Evolutionary conservation across 2,888 invertebrate species (phyloP), one percentile per base, ranked within the genome.

Genomic region (Drosophila greeni): DNA sequence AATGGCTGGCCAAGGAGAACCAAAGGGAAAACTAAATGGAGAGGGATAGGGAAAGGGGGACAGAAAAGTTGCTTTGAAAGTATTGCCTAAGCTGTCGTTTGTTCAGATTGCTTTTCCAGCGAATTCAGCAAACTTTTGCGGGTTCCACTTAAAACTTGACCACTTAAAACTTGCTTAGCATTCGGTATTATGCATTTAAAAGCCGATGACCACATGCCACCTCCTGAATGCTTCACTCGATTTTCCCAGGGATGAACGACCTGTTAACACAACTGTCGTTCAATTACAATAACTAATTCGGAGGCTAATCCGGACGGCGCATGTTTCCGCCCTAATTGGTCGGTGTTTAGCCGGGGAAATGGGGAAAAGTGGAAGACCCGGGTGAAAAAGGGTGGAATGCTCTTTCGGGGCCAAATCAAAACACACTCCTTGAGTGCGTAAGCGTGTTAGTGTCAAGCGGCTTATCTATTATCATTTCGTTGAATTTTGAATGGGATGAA

Each of bases 381-480:
- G 48, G 20, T 20, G 14, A 54, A 49, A 26, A 24, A n/a, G 37
- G 37, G 37, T 18, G 16, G 18, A 39, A 29, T 60, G 61, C 61
- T 60, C 61, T 23, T 39, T 60, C 34, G 12, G 31, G 37, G 66
- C 16, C 23, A 66, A 56, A 57, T 66, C 57, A 51, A 66, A 66
- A 43, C 66, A 64, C 34, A 55, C 40, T 54, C 47, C 37, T 56
- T 61, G 43, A 65, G 64, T 66, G 68, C 34, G 55, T 67, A 57
- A 60, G 40, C 52, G 45, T 49, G 39, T 58, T 58, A 58, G 55
- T 65, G 62, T 52, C 65, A 52, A 66, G 62, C 64, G 56, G 64
- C 67, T 66, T 67, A 72, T 75, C 68, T 56, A 61, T 60, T 60
- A 70, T 73, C 65, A 68, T 70, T 65, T 20, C 60, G 47, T 61